Evolutionary conservation across 2,797 vertebrate species (phyloP).

Genomic region (Gobio occitaniae): DNA sequence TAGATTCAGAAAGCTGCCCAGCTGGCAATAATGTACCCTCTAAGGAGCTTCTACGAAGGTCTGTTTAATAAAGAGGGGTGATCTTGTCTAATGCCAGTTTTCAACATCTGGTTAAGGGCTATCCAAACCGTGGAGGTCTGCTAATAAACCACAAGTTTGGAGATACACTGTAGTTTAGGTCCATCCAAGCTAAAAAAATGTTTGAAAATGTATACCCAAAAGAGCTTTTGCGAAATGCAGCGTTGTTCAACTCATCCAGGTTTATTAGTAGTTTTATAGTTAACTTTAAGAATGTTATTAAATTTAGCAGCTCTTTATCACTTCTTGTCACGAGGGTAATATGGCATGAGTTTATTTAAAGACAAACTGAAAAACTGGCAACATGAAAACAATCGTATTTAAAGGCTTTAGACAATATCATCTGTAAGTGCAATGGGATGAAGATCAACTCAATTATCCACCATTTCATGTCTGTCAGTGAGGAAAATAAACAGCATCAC

Average conservation of each 20-base stretch:
- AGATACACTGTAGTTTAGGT: not conserved
- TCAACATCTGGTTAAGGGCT: slow-evolving; percentile 33
- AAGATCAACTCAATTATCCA: slow-evolving; percentile 65
- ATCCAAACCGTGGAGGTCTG: slow-evolving; percentile 10
- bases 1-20: not conserved
- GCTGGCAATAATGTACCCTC: slow-evolving; percentile 6
- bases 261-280: not conserved
- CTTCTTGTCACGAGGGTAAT: not conserved
- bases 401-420: slow-evolving; percentile 23
- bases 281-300: not conserved
- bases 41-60: slow-evolving; percentile 5
- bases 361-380: not conserved
- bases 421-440: slow-evolving; percentile 60
- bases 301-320: not conserved
- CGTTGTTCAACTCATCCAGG: not conserved
- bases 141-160: not conserved
- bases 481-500: slow-evolving; percentile 73
- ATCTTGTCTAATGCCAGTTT: slow-evolving; percentile 1
- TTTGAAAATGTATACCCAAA: not conserved
- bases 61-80: slow-evolving; percentile 7
- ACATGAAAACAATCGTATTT: slow-evolving; percentile 11
- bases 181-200: not conserved
- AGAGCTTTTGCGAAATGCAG: not conserved
- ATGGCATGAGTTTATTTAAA: not conserved
- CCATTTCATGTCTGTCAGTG: slow-evolving; percentile 67